phyloP scores from a whole-genome alignment of 2,888 invertebrate species.

The Beris morrisii region DNA sequence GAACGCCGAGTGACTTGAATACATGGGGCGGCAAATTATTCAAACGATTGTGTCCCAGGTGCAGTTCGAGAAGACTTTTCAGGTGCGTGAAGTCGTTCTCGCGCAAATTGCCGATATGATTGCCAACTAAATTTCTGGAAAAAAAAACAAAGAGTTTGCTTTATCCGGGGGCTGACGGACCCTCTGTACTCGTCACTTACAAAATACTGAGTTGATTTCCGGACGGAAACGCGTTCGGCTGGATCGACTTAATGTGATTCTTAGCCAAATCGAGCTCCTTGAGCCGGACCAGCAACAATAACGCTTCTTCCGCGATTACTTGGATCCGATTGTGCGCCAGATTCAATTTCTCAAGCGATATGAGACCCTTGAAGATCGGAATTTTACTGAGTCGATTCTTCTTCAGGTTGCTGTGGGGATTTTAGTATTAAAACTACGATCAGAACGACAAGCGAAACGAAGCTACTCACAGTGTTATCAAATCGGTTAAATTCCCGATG shows the following conservation, averaged over 20 bases:
- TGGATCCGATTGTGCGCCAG: conserved; percentile 80
- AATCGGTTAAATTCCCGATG: conserved; percentile 56
- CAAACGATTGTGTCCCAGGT: conserved; percentile 78
- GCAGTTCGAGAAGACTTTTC: conserved; percentile 70
- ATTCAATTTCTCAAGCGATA: conserved; percentile 72
- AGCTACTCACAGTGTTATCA: conserved; percentile 59
- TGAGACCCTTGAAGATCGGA: conserved; percentile 77
- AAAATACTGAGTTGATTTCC: conserved; percentile 51
- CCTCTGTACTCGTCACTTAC: conserved; percentile 21
- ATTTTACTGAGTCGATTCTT: conserved; percentile 79
- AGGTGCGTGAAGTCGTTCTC: conserved; percentile 74
- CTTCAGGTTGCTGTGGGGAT: conserved; percentile 60
- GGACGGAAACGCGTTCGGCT: conserved; percentile 59
- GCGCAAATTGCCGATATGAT: conserved; percentile 71
- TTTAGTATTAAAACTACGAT: not conserved
- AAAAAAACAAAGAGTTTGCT: not conserved
- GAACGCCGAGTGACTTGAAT: conserved; percentile 68
- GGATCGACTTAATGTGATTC: conserved; percentile 56
- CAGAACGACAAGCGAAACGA: not conserved
- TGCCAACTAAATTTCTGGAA: conserved; percentile 68
- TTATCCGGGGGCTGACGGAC: too few relatives aligned
- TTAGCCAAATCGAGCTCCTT: conserved; percentile 56
- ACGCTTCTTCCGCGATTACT: conserved; percentile 80
- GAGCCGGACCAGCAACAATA: conserved; percentile 69
- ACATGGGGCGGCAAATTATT: conserved; percentile 70